A percentile compares a stretch with the other conserved stretches of the same genome.
phyloP scores from a whole-genome alignment of 2,113 vertebrate species.

The Daphoenositta chrysoptera region DNA sequence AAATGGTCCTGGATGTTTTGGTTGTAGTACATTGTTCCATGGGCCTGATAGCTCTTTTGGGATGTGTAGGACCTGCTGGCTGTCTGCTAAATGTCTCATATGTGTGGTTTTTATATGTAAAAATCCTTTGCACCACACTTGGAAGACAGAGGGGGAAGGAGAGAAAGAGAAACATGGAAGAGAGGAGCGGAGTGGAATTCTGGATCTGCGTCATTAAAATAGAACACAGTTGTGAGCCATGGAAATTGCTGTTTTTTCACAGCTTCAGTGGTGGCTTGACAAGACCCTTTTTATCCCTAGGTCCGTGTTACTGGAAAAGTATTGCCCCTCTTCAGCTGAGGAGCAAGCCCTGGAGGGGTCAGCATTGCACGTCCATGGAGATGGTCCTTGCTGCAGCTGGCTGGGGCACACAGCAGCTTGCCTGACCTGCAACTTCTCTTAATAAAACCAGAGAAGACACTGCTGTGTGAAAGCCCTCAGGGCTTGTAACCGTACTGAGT shows the following conservation, averaged over 20 bases:
- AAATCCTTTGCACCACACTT: neutral
- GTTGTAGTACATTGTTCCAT: neutral
- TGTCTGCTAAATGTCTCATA: neutral
- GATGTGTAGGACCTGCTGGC: neutral
- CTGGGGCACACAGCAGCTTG: neutral
- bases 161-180: neutral
- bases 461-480: neutral
- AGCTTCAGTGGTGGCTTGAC: neutral
- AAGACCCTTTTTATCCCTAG: neutral
- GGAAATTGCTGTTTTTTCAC: neutral
- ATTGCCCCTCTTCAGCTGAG: neutral
- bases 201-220: neutral
- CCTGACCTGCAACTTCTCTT: slow-evolving; percentile 18
- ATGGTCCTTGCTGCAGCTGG: neutral
- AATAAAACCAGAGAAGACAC: slow-evolving; percentile 38
- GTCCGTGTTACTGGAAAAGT: neutral
- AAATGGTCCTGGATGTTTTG: neutral
- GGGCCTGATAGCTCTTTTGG: neutral
- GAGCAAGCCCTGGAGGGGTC: neutral
- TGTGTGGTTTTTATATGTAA: neutral
- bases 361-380: neutral
- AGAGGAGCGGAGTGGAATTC: neutral
- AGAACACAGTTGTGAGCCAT: neutral
- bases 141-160: neutral
- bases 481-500: neutral